These are phyloP conservation scores for Halichoerus grypus DNA, from an alignment of 2,113 vertebrate genomes.

Conservation along the genomic window DNA sequence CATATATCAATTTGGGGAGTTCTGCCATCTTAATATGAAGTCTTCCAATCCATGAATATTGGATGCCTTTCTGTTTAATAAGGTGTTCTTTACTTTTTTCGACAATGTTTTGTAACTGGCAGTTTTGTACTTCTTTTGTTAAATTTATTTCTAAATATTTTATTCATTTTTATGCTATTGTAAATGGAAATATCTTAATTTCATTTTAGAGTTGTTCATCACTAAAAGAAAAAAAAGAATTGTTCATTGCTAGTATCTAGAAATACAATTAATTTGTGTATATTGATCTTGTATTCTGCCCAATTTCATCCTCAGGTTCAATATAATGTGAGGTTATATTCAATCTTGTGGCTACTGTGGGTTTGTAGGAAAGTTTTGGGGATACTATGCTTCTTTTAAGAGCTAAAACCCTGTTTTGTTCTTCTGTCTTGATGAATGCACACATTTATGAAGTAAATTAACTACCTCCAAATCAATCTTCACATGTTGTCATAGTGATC, in stretches of 20 bases:
- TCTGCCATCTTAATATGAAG: not conserved
- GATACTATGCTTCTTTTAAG: not conserved
- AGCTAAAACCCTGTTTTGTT: not conserved
- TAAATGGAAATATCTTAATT: conserved; percentile 32
- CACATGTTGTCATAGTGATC: not conserved
- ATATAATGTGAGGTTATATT: not conserved
- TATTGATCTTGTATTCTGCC: not conserved
- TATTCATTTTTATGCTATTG: not conserved
- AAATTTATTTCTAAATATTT: not conserved
- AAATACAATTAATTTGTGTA: not conserved
- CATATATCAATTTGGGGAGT: not conserved
- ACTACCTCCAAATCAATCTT: not conserved
- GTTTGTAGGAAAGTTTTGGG: not conserved
- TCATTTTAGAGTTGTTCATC: not conserved
- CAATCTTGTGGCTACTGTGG: not conserved
- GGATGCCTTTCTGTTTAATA: not conserved
- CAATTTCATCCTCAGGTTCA: not conserved
- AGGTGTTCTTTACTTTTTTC: conserved; percentile 30
- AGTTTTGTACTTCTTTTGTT: not conserved
- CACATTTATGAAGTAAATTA: conserved; percentile 7
- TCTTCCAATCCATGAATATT: not conserved
- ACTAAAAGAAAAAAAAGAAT: not conserved
- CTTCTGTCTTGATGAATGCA: not conserved
- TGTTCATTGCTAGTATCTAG: not conserved
- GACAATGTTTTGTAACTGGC: not conserved